Percentiles rank a stretch among this genome's conserved stretches.
These are phyloP conservation scores for Silvanus unidentatus DNA, from an alignment of 2,888 invertebrate species.

Conservation along the genomic window DNA sequence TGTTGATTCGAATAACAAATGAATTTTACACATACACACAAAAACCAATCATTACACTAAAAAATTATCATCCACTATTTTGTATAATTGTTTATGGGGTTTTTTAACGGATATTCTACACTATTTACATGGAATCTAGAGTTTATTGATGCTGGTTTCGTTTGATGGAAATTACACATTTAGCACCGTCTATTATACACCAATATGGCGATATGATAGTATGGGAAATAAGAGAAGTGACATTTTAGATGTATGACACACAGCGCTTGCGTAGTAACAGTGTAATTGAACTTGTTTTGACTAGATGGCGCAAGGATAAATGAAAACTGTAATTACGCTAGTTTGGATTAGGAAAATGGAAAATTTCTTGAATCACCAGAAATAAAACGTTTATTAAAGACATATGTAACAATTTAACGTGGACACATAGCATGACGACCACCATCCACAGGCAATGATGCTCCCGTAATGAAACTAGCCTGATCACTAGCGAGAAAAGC, in stretches of 20 bases:
- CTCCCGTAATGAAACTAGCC: conserved; percentile 88
- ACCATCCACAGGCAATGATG: conserved; percentile 85
- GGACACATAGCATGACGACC: conserved; percentile 93
- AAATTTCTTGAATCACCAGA: no score
- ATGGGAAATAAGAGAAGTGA: conserved; percentile 33
- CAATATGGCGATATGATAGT: conserved; percentile 40
- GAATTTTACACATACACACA: conserved; percentile 22
- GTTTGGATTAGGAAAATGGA: no score
- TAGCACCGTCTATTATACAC: conserved; percentile 17
- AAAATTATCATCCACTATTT: conserved; percentile 9
- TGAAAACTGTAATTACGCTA: no score
- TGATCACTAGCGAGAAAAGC: conserved; percentile 85
- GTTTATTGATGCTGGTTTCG: conserved; percentile 4
- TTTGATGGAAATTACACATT: conserved; percentile 14
- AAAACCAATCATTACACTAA: conserved; percentile 19
- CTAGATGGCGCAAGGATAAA: no score
- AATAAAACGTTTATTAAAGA: no score
- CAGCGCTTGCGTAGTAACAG: no score
- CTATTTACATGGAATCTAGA: conserved; percentile 8
- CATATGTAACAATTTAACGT: no score
- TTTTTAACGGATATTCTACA: background rate
- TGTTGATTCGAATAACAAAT: background rate
- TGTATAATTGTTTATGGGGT: conserved; percentile 1
- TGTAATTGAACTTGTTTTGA: no score
- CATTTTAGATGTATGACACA: conserved; percentile 24